These are phyloP conservation scores for Parnassius glacialis DNA, from an alignment of 2,888 invertebrate species.

Conservation along the genomic window DNA sequence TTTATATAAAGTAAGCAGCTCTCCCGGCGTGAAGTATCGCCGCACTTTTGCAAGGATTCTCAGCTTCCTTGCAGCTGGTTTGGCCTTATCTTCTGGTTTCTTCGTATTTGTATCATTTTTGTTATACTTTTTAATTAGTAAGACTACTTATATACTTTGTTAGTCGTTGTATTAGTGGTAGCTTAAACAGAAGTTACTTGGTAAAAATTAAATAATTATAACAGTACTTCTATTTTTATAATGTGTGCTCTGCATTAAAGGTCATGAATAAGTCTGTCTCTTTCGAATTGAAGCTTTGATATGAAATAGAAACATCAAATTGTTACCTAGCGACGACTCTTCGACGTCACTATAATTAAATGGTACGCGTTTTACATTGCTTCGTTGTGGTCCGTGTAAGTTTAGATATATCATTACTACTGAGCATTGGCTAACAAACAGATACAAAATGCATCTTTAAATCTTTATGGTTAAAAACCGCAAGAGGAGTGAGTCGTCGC, in stretches of 20 bases:
- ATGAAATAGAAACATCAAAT: constrained; percentile 17
- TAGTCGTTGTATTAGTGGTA: no score
- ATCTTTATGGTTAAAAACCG: constrained; percentile 34
- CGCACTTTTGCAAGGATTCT: no score
- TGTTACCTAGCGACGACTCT: constrained; percentile 17
- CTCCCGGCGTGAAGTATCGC: no score
- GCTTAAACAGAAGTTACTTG: no score
- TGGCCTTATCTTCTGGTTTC: no score
- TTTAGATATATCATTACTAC: not conserved
- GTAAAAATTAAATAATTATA: no score
- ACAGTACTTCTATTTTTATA: no score
- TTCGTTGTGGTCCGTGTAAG: not conserved
- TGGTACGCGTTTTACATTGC: constrained; percentile 16
- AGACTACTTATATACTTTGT: no score
- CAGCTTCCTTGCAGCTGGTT: no score
- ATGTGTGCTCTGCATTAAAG: not conserved
- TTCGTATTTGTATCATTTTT: no score
- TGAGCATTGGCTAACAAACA: constrained; percentile 42
- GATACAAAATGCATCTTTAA: constrained; percentile 24
- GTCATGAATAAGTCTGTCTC: constrained; percentile 5
- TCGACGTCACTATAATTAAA: constrained; percentile 11
- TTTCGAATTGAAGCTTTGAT: constrained; percentile 7
- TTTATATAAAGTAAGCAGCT: no score
- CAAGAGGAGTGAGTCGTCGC: constrained; percentile 16
- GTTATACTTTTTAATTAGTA: no score